phyloP scores from a whole-genome alignment of 2,888 invertebrate genomes.

The Papilio demoleus region DNA sequence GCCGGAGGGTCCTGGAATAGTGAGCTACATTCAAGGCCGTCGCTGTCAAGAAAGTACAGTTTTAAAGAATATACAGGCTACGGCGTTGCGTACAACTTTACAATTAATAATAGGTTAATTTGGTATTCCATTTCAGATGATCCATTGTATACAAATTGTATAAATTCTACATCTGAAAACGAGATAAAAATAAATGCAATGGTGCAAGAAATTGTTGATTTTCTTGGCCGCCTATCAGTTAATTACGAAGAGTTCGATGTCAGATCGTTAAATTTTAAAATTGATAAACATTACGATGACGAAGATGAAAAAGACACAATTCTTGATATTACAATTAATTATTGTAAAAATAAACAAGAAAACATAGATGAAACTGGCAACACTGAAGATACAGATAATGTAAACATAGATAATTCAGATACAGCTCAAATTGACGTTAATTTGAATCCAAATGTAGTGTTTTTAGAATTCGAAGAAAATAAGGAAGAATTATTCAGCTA shows the following conservation, averaged over 20 bases:
- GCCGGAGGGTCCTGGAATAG: too few species aligned
- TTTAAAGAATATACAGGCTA: too few species aligned
- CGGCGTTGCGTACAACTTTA: too few species aligned
- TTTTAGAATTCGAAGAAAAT: neutral
- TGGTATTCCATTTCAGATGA: slow-evolving; percentile 16
- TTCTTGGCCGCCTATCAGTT: neutral
- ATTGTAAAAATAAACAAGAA: slow-evolving; percentile 10
- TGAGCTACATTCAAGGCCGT: too few species aligned
- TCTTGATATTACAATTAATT: neutral
- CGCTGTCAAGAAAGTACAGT: too few species aligned
- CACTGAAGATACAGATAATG: neutral
- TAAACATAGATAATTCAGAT: neutral
- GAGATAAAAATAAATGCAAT: slow-evolving; percentile 13
- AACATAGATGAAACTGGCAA: neutral
- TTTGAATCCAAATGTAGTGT: neutral
- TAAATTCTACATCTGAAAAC: slow-evolving; percentile 10
- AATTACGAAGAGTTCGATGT: slow-evolving; percentile 10
- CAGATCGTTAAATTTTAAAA: neutral
- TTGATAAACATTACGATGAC: slow-evolving; percentile 10
- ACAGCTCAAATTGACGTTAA: neutral
- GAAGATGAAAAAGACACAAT: slow-evolving; percentile 17
- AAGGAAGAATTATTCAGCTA: neutral
- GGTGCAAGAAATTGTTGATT: slow-evolving; percentile 13
- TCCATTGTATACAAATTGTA: slow-evolving; percentile 2
- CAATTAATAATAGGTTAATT: too few species aligned